Evolutionary conservation across 30 jellyfish, hydroid and myxozoan species (phyloP).

Genomic region (Cassiopea xamachana): DNA sequence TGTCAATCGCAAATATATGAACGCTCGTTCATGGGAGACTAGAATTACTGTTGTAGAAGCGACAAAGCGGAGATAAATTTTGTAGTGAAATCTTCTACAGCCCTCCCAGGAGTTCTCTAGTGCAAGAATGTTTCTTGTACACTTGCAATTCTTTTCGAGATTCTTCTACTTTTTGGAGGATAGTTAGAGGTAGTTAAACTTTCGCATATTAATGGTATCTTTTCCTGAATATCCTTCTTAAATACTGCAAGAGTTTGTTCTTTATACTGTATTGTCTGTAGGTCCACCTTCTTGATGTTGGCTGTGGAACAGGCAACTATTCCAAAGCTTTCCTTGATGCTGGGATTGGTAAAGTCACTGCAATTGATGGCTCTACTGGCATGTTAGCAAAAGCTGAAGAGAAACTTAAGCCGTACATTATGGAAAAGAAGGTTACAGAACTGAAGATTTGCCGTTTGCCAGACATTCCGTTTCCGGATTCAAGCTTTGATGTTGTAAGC

Average conservation of each 20-base stretch:
- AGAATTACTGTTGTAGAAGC: no score
- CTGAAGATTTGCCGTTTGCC: slow-evolving; percentile 66
- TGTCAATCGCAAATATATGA: no score
- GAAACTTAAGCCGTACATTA: slow-evolving; percentile 36
- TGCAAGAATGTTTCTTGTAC: no score
- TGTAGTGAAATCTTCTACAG: no score
- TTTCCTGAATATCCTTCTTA: not conserved
- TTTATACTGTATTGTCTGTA: not conserved
- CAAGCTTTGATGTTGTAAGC: slow-evolving; percentile 80
- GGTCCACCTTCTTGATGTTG: slow-evolving; percentile 90
- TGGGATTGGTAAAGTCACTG: slow-evolving; percentile 82
- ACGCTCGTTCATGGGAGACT: no score
- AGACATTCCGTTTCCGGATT: slow-evolving; percentile 73
- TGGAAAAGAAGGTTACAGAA: slow-evolving; percentile 22
- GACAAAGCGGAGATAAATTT: no score
- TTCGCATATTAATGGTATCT: no score
- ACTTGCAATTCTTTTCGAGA: no score
- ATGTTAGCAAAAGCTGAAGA: slow-evolving; percentile 75
- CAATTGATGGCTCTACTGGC: slow-evolving; percentile 83
- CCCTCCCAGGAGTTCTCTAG: no score
- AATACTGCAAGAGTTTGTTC: no score
- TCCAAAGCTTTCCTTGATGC: slow-evolving; percentile 73
- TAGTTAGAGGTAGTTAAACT: no score
- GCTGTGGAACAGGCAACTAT: slow-evolving; percentile 95
- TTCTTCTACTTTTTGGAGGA: no score